Evolutionary conservation across 2,113 vertebrate species (phyloP).

Genomic region (Pimephales promelas): DNA sequence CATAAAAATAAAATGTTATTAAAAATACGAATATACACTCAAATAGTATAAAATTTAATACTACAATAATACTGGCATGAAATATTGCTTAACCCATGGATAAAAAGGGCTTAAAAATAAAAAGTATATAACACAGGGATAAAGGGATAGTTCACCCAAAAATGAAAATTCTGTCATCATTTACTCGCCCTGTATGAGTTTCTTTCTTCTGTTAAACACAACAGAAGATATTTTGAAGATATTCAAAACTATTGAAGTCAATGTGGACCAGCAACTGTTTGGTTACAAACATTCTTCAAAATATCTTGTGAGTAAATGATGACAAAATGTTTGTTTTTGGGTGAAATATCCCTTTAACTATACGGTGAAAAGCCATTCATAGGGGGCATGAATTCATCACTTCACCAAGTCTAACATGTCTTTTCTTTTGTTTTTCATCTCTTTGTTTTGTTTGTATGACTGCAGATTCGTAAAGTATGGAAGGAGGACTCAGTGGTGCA

Average conservation of each 20-base stretch:
- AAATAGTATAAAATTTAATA: background rate
- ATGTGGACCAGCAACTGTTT: no score
- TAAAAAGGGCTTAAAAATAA: background rate
- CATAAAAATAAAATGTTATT: background rate
- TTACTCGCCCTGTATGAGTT: no score
- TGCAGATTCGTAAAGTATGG: constrained; percentile 93
- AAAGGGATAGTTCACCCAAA: no score
- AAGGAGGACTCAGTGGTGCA: constrained; percentile 70
- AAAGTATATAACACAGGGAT: background rate
- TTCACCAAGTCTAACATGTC: constrained; percentile 48
- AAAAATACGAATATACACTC: background rate
- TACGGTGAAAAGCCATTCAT: background rate
- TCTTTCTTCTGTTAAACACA: no score
- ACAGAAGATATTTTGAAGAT: no score
- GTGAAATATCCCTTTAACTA: background rate
- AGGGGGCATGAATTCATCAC: background rate
- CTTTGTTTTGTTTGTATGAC: constrained; percentile 66
- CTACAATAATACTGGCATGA: background rate
- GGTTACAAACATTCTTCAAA: no score
- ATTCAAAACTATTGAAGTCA: no score
- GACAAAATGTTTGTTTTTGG: no score
- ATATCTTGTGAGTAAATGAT: no score
- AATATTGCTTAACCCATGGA: background rate
- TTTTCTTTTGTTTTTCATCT: constrained; percentile 64
- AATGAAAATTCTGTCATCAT: no score